Percentiles rank a stretch among this genome's conserved stretches.
These are phyloP conservation scores for Ailuropoda melanoleuca DNA, from an alignment of 2,113 vertebrate genomes.

Conservation along the genomic window DNA sequence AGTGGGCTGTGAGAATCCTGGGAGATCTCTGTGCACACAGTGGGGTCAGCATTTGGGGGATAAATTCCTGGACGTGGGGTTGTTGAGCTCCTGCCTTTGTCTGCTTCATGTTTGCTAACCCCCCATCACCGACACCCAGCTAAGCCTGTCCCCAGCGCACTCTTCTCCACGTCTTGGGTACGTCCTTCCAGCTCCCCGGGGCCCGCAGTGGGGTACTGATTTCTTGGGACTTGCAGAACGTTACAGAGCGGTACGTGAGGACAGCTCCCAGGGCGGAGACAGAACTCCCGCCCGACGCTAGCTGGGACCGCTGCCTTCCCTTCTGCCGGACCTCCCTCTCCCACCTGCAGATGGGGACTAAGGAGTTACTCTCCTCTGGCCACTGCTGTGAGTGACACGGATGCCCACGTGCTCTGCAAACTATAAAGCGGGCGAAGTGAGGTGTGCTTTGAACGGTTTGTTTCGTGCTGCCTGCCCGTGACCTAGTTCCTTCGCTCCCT, in stretches of 20 bases:
- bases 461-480: background rate
- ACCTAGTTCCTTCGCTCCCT: background rate
- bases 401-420: background rate
- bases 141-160: background rate
- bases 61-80: too few relatives aligned
- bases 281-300: background rate
- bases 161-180: background rate
- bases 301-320: too few relatives aligned
- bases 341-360: background rate
- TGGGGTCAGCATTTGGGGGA: too few relatives aligned
- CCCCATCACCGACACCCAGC: rapidly evolving
- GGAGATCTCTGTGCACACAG: background rate
- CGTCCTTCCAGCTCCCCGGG: background rate
- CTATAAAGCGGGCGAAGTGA: background rate
- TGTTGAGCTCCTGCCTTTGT: background rate
- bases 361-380: background rate
- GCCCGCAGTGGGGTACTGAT: background rate
- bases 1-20: background rate
- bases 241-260: background rate
- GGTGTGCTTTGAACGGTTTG: background rate
- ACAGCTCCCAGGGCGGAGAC: background rate
- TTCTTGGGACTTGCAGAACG: background rate
- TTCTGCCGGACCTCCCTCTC: background rate
- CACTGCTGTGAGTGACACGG: background rate
- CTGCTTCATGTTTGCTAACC: too few relatives aligned